Percentiles rank a stretch among this genome's conserved stretches.
Conservation (phyloP, 2,797 vertebrate genomes). For the Helostoma temminkii region DNA sequence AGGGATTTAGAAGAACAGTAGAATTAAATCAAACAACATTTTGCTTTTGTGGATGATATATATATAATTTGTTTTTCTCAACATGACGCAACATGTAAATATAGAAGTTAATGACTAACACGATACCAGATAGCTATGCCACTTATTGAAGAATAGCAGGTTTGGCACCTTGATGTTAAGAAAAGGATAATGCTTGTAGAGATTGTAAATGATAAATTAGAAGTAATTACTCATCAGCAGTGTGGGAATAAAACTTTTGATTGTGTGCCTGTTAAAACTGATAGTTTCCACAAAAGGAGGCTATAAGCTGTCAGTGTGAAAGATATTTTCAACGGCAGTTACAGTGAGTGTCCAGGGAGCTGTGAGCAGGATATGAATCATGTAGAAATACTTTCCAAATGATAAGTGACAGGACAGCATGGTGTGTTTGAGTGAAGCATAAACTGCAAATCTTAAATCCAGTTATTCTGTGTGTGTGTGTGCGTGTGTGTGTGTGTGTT, state of each 20-base stretch:
- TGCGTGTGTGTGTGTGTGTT: slow-evolving; percentile 13
- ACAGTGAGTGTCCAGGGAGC: slow-evolving; percentile 8
- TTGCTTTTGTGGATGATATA: neutral
- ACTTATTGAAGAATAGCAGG: slow-evolving; percentile 8
- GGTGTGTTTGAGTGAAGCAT: slow-evolving; percentile 22
- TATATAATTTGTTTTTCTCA: too few species aligned
- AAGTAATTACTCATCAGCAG: slow-evolving; percentile 26
- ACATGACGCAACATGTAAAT: too few species aligned
- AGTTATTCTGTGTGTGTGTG: slow-evolving; percentile 9
- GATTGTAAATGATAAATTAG: slow-evolving; percentile 3
- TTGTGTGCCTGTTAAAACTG: slow-evolving; percentile 21
- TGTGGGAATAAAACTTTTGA: slow-evolving; percentile 17
- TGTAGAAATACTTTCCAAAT: slow-evolving; percentile 29
- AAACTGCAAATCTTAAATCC: slow-evolving; percentile 36
- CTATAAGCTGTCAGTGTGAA: slow-evolving; percentile 4
- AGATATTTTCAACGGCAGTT: slow-evolving; percentile 19
- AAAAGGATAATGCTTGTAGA: slow-evolving; percentile 9
- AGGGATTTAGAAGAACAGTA: too few species aligned
- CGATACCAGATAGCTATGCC: slow-evolving; percentile 19
- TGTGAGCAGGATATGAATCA: slow-evolving; percentile 9
- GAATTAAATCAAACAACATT: too few species aligned
- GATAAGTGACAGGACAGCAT: slow-evolving; percentile 26
- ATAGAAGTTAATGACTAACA: slow-evolving; percentile 29
- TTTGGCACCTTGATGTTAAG: slow-evolving; percentile 7
- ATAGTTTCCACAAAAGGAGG: slow-evolving; percentile 3